A percentile compares a stretch with the other conserved stretches of the same genome.
These are phyloP conservation scores for Dryobota labecula DNA, from an alignment of 2,888 invertebrate species.

Conservation along the genomic window DNA sequence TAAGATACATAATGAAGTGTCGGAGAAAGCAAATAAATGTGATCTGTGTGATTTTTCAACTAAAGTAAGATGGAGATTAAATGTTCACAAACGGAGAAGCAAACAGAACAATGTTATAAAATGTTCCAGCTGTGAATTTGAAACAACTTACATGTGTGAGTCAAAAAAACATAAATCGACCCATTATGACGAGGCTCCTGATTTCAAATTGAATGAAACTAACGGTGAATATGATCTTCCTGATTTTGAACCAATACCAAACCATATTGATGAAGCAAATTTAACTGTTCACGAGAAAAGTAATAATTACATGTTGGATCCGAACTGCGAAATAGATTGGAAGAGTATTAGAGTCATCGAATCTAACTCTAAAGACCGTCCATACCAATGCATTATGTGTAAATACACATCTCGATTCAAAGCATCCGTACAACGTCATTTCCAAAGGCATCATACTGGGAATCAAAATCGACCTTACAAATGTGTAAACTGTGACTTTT, in stretches of 20 bases:
- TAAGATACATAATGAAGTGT: constrained; percentile 79
- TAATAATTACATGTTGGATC: constrained; percentile 75
- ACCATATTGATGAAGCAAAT: constrained; percentile 20
- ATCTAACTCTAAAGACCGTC: constrained; percentile 72
- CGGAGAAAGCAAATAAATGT: constrained; percentile 76
- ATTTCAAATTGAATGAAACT: constrained; percentile 22
- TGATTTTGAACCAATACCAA: neutral
- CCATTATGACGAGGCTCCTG: constrained; percentile 59
- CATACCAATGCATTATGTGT: constrained; percentile 79
- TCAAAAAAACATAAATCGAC: constrained; percentile 75
- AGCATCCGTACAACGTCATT: constrained; percentile 82
- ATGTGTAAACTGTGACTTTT: constrained; percentile 81
- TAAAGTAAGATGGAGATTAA: constrained; percentile 77
- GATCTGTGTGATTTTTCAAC: constrained; percentile 80
- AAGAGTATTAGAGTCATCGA: constrained; percentile 78
- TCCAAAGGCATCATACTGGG: constrained; percentile 80
- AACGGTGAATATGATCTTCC: neutral
- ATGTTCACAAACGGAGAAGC: constrained; percentile 77
- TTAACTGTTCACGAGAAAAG: constrained; percentile 51
- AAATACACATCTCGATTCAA: constrained; percentile 79
- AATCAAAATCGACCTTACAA: constrained; percentile 76
- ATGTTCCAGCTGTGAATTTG: constrained; percentile 76
- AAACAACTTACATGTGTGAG: constrained; percentile 77
- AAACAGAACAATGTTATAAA: constrained; percentile 68
- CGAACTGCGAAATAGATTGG: constrained; percentile 75